Percentiles rank a stretch among this genome's conserved stretches.
These are phyloP conservation scores for Scolanthus callimorphus DNA, from an alignment of 92 coral and sea anemone genomes.

Conservation along the genomic window DNA sequence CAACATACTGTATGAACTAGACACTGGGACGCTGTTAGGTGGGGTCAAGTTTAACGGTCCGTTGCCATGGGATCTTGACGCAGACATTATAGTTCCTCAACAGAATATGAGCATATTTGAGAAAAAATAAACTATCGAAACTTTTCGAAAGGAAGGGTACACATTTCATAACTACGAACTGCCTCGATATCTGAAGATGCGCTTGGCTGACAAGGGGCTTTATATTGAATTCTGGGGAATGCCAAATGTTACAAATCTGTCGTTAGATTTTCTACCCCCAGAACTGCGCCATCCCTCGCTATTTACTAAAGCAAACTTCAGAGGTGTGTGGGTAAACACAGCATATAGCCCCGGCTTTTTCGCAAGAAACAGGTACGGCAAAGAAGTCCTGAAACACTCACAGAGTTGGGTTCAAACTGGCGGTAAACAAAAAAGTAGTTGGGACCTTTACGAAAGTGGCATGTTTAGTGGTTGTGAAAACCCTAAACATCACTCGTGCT, in stretches of 20 bases:
- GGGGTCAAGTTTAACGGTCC: conserved; percentile 39
- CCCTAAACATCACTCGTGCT: conserved; percentile 31
- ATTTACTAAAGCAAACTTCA: conserved; percentile 29
- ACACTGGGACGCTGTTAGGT: conserved; percentile 36
- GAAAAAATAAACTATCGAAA: conserved; percentile 3
- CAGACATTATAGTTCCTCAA: conserved; percentile 12
- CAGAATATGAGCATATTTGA: conserved; percentile 18
- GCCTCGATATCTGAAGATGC: not conserved
- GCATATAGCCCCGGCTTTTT: conserved; percentile 36
- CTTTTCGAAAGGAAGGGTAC: conserved; percentile 29
- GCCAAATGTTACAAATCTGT: conserved; percentile 6
- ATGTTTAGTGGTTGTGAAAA: conserved; percentile 11
- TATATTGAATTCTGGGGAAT: conserved; percentile 20
- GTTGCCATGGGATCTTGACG: conserved; percentile 52
- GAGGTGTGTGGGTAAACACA: conserved; percentile 25
- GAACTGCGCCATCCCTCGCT: conserved; percentile 16
- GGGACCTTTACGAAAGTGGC: conserved; percentile 13
- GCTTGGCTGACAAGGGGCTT: not conserved
- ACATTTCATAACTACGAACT: conserved; percentile 3
- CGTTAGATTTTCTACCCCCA: conserved; percentile 24
- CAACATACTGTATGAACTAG: conserved; percentile 33
- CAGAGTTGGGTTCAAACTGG: conserved; percentile 20
- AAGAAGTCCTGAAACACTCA: conserved; percentile 40
- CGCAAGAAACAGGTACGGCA: conserved; percentile 50
- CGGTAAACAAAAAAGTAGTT: conserved; percentile 12